phyloP scores from a whole-genome alignment of 2,797 vertebrate species.

The Psittacula derbiana region DNA sequence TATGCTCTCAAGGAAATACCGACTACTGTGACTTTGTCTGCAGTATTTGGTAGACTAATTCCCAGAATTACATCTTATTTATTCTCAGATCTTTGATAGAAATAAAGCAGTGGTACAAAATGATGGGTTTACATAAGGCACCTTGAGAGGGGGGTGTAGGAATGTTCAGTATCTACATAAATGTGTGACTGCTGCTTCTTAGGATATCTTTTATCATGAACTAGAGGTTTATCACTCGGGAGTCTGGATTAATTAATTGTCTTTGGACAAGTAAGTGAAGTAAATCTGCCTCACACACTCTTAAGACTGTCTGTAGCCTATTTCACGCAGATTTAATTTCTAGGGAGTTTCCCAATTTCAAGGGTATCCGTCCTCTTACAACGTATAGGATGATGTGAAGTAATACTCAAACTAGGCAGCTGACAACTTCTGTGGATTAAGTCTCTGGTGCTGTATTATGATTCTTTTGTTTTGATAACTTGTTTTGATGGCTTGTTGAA shows the following conservation, averaged over 20 bases:
- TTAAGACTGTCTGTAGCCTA: not conserved
- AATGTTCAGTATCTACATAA: not conserved
- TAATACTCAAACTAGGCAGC: not conserved
- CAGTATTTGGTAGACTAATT: not conserved
- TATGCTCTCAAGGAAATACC: not conserved
- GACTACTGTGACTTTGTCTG: not conserved
- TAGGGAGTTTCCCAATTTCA: not conserved
- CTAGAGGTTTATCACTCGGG: not conserved
- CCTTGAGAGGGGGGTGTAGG: not conserved
- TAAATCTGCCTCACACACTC: not conserved
- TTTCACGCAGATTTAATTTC: not conserved
- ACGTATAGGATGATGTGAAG: not conserved
- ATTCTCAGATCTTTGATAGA: not conserved
- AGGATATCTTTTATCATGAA: not conserved
- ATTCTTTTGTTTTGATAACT: not conserved
- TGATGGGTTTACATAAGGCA: not conserved
- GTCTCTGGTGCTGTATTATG: not conserved
- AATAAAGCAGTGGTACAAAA: not conserved
- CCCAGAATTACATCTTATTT: not conserved
- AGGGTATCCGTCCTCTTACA: not conserved
- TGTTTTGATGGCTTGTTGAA: not conserved
- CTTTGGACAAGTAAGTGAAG: not conserved
- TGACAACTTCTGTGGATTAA: not conserved
- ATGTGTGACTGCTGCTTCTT: not conserved
- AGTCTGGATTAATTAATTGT: not conserved